Evolutionary conservation across 2,113 vertebrate species (phyloP), one percentile per base, ranked within the genome.

Genomic region (Cettia cetti): DNA sequence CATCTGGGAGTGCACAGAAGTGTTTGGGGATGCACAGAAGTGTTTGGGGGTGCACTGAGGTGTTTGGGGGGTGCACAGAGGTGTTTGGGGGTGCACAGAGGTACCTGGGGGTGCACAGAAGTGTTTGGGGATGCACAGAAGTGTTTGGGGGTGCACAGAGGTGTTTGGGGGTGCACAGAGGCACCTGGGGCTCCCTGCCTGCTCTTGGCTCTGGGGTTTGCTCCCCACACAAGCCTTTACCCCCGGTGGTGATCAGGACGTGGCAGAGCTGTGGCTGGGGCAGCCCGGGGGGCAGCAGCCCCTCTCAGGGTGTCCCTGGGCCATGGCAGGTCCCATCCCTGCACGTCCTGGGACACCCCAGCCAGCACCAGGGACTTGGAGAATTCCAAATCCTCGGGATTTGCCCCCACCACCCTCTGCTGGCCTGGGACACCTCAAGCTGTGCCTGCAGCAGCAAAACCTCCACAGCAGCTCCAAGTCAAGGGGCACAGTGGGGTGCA

Each of bases 161-260:
- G 40, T 11, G 49, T 87, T 45, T 71, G 23, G 49, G 82, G 70
- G 28, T 12, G 56, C 50, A 18, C 64, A 65, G 52, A 44, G 47
- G 28, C 37, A 8, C 14, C 28, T 26, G 47, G 37, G 42, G 30
- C 23, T 64, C 30, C 65, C 49, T 7, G 7, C 19, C 61, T 47
- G 69, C 33, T 53, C 2, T 15, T 45, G 40, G 19, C 22, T 56
- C 19, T 37, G 57, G 19, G 7, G 6, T 84, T 61, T 59, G 44
- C 14, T 24, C 15, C 21, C 26, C 3, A 3, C 24, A 18, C 1
- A 13, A 50, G 5, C 13, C 11, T 45, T 45, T 3, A 4, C 5
- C 12, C 33, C 4, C 1, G 0, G 7, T 15, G 27, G 4, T 4
- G 3, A 14, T 7, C 33, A 31, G 68, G 31, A 24, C 28, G 3